These are phyloP conservation scores for Samia ricini DNA, from an alignment of 1,140 invertebrate genomes.

Conservation along the genomic window DNA sequence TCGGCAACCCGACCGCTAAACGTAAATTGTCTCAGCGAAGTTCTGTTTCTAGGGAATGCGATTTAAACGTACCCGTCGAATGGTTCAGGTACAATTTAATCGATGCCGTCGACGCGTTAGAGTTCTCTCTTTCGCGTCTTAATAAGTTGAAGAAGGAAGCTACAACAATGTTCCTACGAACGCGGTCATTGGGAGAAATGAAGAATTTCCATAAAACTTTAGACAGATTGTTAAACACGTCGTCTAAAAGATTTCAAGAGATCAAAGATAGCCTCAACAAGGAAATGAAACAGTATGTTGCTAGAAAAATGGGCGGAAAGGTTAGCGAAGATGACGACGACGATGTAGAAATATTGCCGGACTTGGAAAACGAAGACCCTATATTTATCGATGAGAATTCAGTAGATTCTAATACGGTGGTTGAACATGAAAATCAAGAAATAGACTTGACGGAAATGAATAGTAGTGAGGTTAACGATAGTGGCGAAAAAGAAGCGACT, in stretches of 20 bases:
- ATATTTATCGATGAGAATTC: conserved; percentile 77
- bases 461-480: conserved; percentile 62
- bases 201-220: conserved; percentile 55
- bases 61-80: conserved; percentile 61
- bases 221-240: conserved; percentile 59
- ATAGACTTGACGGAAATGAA: conserved; percentile 55
- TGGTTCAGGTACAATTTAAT: conserved; percentile 73
- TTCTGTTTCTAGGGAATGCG: conserved; percentile 33
- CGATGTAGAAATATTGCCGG: conserved; percentile 70
- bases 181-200: conserved; percentile 61
- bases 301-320: conserved; percentile 39
- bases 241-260: conserved; percentile 59
- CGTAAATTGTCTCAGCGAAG: conserved; percentile 27
- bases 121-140: conserved; percentile 62
- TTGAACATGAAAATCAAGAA: conserved; percentile 47
- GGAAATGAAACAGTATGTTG: conserved; percentile 63
- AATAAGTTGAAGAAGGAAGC: conserved; percentile 64
- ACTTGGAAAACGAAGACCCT: conserved; percentile 62
- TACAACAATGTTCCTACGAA: conserved; percentile 51
- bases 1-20: conserved; percentile 27
- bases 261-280: conserved; percentile 66
- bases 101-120: conserved; percentile 68
- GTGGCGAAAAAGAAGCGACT: conserved; percentile 44
- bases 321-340: conserved; percentile 45
- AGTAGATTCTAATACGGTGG: conserved; percentile 51